Percentiles rank a stretch among this genome's conserved stretches.
These are phyloP conservation scores for Channa maculata DNA, from an alignment of 2,113 vertebrate species.

Conservation along the genomic window DNA sequence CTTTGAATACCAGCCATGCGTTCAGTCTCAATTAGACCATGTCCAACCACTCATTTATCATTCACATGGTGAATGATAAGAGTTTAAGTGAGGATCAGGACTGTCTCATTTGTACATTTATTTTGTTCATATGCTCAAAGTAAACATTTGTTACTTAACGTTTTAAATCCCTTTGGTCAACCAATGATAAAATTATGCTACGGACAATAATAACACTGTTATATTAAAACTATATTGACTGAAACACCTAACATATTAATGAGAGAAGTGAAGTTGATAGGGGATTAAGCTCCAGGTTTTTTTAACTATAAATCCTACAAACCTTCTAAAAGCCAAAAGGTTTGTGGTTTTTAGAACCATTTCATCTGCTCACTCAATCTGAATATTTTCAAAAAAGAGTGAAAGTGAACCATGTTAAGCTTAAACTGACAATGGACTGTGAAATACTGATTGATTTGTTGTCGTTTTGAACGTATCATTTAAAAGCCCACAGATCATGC, in stretches of 20 bases:
- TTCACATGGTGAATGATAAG: constrained; percentile 25
- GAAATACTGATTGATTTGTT: not conserved
- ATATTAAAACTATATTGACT: too few species aligned
- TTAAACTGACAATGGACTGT: too few species aligned
- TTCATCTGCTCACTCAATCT: not conserved
- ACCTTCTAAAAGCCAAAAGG: not conserved
- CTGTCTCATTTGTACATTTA: constrained; percentile 59
- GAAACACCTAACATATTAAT: too few species aligned
- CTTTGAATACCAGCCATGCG: constrained; percentile 12
- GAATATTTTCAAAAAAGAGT: too few species aligned
- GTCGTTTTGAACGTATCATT: constrained; percentile 13
- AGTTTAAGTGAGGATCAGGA: constrained; percentile 37
- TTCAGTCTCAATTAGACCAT: constrained; percentile 2
- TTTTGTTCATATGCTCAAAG: constrained; percentile 42
- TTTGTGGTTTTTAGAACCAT: not conserved
- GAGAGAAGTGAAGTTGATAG: too few species aligned
- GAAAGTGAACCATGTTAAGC: not conserved
- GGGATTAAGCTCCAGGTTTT: too few species aligned
- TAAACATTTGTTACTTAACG: constrained; percentile 37
- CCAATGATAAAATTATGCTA: too few species aligned
- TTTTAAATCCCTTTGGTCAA: constrained; percentile 23
- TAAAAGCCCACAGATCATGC: constrained; percentile 1
- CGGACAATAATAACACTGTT: too few species aligned
- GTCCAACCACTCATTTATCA: constrained; percentile 51
- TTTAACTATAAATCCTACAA: not conserved